Conservation (phyloP, 2,797 vertebrate genomes). For the Anguilla anguilla region DNA sequence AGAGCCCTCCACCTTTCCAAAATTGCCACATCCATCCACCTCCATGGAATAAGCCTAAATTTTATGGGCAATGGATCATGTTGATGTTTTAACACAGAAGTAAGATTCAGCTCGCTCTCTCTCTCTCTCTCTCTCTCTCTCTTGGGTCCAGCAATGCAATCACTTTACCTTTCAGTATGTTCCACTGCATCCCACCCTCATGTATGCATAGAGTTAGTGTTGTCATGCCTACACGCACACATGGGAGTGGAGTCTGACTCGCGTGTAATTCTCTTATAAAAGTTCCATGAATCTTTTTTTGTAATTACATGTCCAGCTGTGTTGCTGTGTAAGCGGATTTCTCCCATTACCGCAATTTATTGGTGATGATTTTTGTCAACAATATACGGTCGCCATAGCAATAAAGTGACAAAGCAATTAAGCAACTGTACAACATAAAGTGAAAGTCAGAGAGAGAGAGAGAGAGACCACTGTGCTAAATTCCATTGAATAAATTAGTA, state of each 20-base stretch:
- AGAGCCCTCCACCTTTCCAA: too few relatives aligned
- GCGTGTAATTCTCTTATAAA: not conserved
- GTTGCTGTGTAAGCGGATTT: not conserved
- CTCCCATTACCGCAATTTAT: not conserved
- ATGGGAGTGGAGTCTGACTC: not conserved
- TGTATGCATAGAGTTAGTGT: not conserved
- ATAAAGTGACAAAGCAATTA: slow-evolving; percentile 21
- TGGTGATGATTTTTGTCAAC: not conserved
- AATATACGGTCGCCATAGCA: not conserved
- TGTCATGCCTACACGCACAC: not conserved
- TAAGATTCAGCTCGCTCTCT: not conserved
- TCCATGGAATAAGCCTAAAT: not conserved
- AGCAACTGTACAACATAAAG: not conserved
- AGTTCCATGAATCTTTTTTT: slow-evolving; percentile 28
- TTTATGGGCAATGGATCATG: not conserved
- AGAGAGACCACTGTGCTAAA: too few relatives aligned
- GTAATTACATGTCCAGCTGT: slow-evolving; percentile 32
- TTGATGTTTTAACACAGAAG: not conserved
- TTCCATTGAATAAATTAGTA: too few relatives aligned
- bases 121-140: not conserved
- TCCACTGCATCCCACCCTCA: not conserved
- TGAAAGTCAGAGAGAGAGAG: too few relatives aligned
- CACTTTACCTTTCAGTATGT: not conserved
- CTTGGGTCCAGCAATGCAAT: not conserved
- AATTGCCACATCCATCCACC: too few relatives aligned